Base-by-base conservation (phyloP, 2,888 invertebrate species). In the Acleris literana region DNA sequence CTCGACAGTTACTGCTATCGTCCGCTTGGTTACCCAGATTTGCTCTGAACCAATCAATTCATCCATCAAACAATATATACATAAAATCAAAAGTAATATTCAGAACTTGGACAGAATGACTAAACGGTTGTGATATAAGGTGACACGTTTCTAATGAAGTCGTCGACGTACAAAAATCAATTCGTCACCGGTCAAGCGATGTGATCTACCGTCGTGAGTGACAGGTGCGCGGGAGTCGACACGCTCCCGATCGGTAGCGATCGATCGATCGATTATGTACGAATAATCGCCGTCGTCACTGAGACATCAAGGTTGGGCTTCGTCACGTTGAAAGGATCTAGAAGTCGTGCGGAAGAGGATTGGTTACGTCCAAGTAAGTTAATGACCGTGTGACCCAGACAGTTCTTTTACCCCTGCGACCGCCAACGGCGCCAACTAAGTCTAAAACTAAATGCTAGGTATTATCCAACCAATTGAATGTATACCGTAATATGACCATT, bases 321-420 rank as follows among this genome's bases (percentile, higher is more conserved):
- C 78, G 85, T 87, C 90, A 90, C 90, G 91, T 87, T 78, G 85
- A 88, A 83, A 79, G 79, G 86, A 86, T 84, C 73, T 73, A 71
- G 77, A 78, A 86, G 75, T 90, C 91, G 90, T 90, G 90, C 90
- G 86, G 84, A 85, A 85, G 84, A 78, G 74, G 80, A 78, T 84
- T 81, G 77, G 79, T 80, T 83, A 72, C 73, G 69, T 63, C 13
- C 53, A 49, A 53, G 63, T 63, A 46, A 53, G 43, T 48, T 46
- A 58, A 52, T 43, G 49, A 49, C 52, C 33, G 56, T 66, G 60
- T 65, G 61, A 57, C 56, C 56, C 56, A 55, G 18, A 20, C 11
- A 20, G 18, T 18, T 49, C 18, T 20, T 49, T 18, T 20, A 13
- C 5, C 11, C 3, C 18, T 7, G 4, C 17, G 17, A 46, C 46